phyloP scores from a whole-genome alignment of 2,113 vertebrate genomes.

The Oncorhynchus masou region DNA sequence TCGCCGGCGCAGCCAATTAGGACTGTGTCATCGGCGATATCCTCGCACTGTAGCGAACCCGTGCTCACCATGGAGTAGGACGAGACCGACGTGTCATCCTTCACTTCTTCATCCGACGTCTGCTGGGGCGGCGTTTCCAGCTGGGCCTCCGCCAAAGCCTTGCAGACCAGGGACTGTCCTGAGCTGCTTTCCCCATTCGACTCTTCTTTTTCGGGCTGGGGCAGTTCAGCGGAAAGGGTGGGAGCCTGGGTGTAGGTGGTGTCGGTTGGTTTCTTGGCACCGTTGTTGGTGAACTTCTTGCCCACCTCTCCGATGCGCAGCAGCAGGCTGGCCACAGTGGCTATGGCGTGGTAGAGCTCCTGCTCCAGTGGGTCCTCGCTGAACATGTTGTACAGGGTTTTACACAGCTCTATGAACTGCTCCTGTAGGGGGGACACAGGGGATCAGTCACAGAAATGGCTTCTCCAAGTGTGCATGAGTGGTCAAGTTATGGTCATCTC shows the following conservation, averaged over 20 bases:
- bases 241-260: slow-evolving; percentile 26
- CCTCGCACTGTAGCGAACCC: slow-evolving; percentile 87
- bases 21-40: slow-evolving; percentile 86
- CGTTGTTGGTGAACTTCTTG: slow-evolving; percentile 83
- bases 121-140: slow-evolving; percentile 66
- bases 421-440: slow-evolving; percentile 75
- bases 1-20: slow-evolving; percentile 78
- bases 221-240: neutral
- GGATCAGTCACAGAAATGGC: neutral
- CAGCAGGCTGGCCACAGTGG: slow-evolving; percentile 93
- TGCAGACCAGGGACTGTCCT: slow-evolving; percentile 51
- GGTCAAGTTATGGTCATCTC: neutral
- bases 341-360: slow-evolving; percentile 92
- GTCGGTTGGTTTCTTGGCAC: slow-evolving; percentile 66
- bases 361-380: slow-evolving; percentile 88
- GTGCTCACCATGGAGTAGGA: slow-evolving; percentile 92
- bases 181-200: slow-evolving; percentile 31
- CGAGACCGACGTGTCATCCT: slow-evolving; percentile 90
- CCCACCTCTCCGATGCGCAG: slow-evolving; percentile 93
- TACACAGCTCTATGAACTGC: slow-evolving; percentile 97
- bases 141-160: slow-evolving; percentile 65
- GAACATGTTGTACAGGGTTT: slow-evolving; percentile 98
- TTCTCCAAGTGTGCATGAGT: neutral
- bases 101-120: slow-evolving; percentile 82
- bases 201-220: slow-evolving; percentile 35